Evolutionary conservation across 2,888 invertebrate genomes (phyloP).

Genomic region (Panopea generosa): DNA sequence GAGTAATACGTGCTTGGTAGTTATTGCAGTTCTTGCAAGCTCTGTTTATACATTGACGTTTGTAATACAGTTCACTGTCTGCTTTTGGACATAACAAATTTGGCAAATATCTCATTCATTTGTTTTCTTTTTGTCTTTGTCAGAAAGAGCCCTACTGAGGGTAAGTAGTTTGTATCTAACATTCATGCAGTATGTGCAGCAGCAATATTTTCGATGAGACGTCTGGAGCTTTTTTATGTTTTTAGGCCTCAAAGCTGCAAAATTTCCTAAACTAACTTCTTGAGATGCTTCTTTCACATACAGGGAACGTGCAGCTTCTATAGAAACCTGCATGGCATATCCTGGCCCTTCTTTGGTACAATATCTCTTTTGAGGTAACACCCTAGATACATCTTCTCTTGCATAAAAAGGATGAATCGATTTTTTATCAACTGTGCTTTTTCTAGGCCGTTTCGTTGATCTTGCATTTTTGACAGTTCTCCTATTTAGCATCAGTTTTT

Average conservation of each 20-base stretch:
- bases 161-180: background rate
- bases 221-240: slow-evolving; percentile 22
- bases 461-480: background rate
- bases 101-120: background rate
- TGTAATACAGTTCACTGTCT: background rate
- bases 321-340: slow-evolving; percentile 42
- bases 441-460: background rate
- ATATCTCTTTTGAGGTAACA: slow-evolving; percentile 43
- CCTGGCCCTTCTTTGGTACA: slow-evolving; percentile 55
- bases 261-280: slow-evolving; percentile 25
- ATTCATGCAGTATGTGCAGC: slow-evolving; percentile 22
- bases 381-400: slow-evolving; percentile 46
- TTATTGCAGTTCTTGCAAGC: background rate
- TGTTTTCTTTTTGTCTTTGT: background rate
- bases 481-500: slow-evolving; percentile 1
- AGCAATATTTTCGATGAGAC: slow-evolving; percentile 44
- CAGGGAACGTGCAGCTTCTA: slow-evolving; percentile 41
- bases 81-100: background rate
- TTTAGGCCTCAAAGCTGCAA: slow-evolving; percentile 11
- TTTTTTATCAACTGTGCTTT: slow-evolving; percentile 20
- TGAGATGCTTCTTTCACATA: slow-evolving; percentile 29
- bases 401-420: slow-evolving; percentile 41
- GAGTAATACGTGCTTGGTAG: background rate
- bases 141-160: background rate
- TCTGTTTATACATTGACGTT: background rate